These are phyloP conservation scores for Halcyon malimbica DNA, from an alignment of 2,113 vertebrate species.

Conservation along the genomic window DNA sequence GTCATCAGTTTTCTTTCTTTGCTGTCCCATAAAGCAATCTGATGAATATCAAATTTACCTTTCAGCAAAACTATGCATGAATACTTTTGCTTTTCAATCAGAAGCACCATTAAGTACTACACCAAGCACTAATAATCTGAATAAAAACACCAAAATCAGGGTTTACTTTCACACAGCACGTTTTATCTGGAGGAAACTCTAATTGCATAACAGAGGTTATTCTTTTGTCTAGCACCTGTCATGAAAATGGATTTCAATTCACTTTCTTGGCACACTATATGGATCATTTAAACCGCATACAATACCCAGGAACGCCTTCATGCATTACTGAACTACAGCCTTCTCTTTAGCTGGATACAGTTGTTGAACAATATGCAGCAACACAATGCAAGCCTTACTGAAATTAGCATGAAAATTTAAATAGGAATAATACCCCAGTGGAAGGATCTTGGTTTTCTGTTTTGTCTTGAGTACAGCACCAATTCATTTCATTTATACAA, in stretches of 20 bases:
- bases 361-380: neutral
- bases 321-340: neutral
- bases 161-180: neutral
- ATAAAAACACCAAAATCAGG: neutral
- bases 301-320: neutral
- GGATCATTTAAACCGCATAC: neutral
- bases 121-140: neutral
- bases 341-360: neutral
- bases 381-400: neutral
- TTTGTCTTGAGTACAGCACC: neutral
- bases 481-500: neutral
- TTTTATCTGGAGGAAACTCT: neutral
- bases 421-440: neutral
- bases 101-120: neutral
- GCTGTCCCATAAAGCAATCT: neutral
- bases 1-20: neutral
- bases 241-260: neutral
- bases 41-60: neutral
- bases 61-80: neutral
- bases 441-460: neutral
- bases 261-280: neutral
- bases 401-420: neutral
- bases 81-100: neutral
- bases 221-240: constrained; percentile 10
- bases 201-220: neutral